Base-by-base conservation (phyloP, 2,113 vertebrate species). In the Neotoma lepida region DNA sequence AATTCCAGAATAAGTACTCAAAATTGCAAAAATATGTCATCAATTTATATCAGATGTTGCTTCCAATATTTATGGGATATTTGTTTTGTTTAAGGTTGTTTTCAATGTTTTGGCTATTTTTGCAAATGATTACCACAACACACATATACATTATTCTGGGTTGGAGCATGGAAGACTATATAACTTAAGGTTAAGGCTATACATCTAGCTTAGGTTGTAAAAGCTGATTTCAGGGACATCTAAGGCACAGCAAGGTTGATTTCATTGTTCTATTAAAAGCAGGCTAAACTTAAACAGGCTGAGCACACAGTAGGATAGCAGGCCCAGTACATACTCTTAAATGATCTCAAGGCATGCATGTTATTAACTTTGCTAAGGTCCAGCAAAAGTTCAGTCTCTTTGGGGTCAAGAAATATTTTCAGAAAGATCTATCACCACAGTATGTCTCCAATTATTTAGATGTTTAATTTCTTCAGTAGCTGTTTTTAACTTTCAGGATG, bases 401-500 rank as follows among this genome's bases (percentile, higher is more conserved):
- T n/a, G 66, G 33, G 33, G 33, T 68, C 66, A 68, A 68, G 33
- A 68, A 66, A 66, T 66, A 33, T 33, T 66, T 33, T 66, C 30
- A 66, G 33, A 68, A 68, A 68, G 18, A 68, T 68, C 33, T 68
- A 6, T 35, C 66, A 35, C 13, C 14, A 35, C 66, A 66, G 10
- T 66, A 39, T 58, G 22, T 81, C 3, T 90, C 54, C 18, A 66
- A 49, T 90, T 80, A 90, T 26, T 86, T 90, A 90, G 26, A 10
- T 84, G 7, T 88, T 70, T 77, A 15, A 82, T 82, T 88, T 93
- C 73, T 74, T 49, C 15, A 30, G 44, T 39, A 51, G 33, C 20
- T 58, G 39, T 95, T 93, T 66, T 3, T 82, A 51, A 93, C 58
- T 93, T 87, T 95, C 4, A 61, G 46, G 17, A 94, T 96, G 35